Conservation (phyloP, 2,113 vertebrate species). For the Arenaria interpres region DNA sequence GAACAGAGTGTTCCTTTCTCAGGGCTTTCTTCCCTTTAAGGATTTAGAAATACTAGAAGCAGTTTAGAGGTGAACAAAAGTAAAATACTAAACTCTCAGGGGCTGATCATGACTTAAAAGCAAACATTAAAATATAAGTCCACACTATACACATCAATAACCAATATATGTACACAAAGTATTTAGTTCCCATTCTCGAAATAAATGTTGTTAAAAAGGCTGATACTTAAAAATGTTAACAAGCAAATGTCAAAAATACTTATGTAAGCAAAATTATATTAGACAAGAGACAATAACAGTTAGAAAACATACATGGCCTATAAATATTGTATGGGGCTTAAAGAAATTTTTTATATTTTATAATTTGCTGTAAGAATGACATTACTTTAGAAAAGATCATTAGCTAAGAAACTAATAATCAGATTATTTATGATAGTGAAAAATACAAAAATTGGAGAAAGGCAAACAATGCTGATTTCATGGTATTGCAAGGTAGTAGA, state of each 20-base stretch:
- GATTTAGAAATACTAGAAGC: background rate
- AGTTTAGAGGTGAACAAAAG: background rate
- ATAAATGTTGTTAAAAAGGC: background rate
- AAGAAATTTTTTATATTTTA: background rate
- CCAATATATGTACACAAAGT: background rate
- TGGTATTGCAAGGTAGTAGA: background rate
- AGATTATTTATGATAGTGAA: background rate
- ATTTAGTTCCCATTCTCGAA: background rate
- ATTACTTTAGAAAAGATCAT: background rate
- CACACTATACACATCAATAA: background rate
- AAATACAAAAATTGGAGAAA: background rate
- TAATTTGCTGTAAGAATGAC: background rate
- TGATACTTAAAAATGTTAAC: background rate
- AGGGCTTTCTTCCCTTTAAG: background rate
- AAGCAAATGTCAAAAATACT: background rate
- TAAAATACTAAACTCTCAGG: background rate
- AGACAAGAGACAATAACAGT: background rate
- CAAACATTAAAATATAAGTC: background rate
- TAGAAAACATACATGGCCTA: background rate
- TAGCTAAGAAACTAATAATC: background rate
- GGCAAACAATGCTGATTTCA: background rate
- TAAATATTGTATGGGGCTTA: background rate
- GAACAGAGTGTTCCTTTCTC: background rate
- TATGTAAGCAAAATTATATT: background rate
- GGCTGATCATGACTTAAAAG: background rate